Conservation (phyloP, 1,140 invertebrate species). For the Meloidogyne hapla region DNA sequence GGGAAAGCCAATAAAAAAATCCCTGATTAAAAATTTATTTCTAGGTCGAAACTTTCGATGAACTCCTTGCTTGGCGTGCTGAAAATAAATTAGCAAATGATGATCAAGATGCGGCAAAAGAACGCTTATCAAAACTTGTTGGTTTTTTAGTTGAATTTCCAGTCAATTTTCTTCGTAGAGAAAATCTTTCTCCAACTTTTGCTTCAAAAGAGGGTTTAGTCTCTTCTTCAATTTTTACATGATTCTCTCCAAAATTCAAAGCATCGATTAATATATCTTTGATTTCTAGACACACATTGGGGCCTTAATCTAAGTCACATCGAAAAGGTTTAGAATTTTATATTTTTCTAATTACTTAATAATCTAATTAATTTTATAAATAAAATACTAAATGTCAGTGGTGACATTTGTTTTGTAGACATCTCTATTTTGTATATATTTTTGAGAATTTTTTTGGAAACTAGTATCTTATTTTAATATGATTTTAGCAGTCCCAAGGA, state of each 20-base stretch:
- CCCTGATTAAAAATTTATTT: too few relatives aligned
- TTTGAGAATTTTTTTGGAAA: too few relatives aligned
- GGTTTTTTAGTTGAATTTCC: conserved; percentile 60
- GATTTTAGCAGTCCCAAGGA: too few relatives aligned
- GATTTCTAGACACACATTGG: not conserved
- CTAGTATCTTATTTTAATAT: too few relatives aligned
- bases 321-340: not conserved
- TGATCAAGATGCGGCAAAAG: conserved; percentile 47
- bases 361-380: not conserved
- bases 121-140: conserved; percentile 42
- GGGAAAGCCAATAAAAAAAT: too few relatives aligned
- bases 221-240: conserved; percentile 59
- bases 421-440: too few relatives aligned
- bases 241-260: conserved; percentile 7
- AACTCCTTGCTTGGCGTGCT: conserved; percentile 52
- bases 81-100: conserved; percentile 54
- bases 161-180: conserved; percentile 52
- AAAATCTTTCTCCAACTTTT: conserved; percentile 56
- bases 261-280: not conserved
- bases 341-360: not conserved
- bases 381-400: too few relatives aligned
- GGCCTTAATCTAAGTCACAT: not conserved
- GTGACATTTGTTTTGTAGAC: too few relatives aligned
- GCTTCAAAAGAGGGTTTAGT: conserved; percentile 61
- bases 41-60: conserved; percentile 55